Evolutionary conservation across 2,888 invertebrate genomes (phyloP), one percentile per base, ranked within the genome.

Genomic region (Acrocera orbiculus): DNA sequence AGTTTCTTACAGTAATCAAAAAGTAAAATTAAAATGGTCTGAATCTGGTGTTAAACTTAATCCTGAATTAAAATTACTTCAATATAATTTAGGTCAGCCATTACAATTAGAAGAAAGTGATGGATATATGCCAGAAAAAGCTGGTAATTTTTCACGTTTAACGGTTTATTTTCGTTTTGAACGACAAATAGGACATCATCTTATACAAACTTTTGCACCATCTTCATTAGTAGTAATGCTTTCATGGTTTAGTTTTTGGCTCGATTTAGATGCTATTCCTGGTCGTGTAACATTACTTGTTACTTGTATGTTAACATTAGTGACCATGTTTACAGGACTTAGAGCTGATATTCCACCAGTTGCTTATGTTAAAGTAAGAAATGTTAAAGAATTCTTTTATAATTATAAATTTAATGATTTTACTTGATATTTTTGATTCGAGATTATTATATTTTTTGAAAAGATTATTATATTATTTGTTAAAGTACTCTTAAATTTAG

Each of bases 171-270:
- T 85, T 53, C 69, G 75, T 31, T 83, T 85, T 48, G 81, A 82
- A 56, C 67, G 83, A 8, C 80, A 82, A 57, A 80, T 85, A 33
- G 83, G 82, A 0, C 82, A 83, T 53, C 82, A 82, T 50, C 58
- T 85, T 32, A 82, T 83, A 42, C 83, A 83, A 56, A 81, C 83
- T 6, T 85, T 82, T 53, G 80, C 81, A 2, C 85, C 85, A 0
- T 83, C 83, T 3, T 76, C 77, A 1, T 57, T 85, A 19, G 80
- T 85, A 6, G 83, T 85, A 8, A 76, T 81, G 68, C 54, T 85
- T 6, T 82, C 81, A 4, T 85, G 83, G 83, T 82, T 83, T 53
- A 81, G 82, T 49, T 85, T 85, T 54, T 85, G 83, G 82, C 55
- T 85, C 17, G 82, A 81, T 30, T 56, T 83, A 45, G 85, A 85